phyloP scores from a whole-genome alignment of 1,140 invertebrate species.

The Drosophila erecta region DNA sequence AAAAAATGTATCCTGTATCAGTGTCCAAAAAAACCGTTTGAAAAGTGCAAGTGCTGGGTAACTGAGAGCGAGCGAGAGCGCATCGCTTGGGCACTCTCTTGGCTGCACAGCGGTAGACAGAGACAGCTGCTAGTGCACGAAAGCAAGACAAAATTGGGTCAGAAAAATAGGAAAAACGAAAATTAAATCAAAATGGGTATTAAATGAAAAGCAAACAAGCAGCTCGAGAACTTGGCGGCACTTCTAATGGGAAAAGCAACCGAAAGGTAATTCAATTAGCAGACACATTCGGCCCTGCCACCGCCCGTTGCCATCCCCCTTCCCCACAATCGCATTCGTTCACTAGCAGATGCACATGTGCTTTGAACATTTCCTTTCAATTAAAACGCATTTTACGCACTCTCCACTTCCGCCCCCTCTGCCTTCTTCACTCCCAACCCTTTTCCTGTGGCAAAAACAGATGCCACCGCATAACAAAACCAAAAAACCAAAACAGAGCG shows the following conservation, averaged over 20 bases:
- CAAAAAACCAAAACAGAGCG: constrained; percentile 26
- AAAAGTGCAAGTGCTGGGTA: constrained; percentile 4
- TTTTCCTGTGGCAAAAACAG: constrained; percentile 54
- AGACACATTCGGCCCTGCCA: constrained; percentile 27
- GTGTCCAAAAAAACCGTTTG: background rate
- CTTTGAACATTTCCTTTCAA: constrained; percentile 78
- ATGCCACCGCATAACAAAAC: constrained; percentile 61
- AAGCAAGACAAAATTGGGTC: constrained; percentile 45
- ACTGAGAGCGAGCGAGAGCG: constrained; percentile 1
- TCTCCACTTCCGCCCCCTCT: constrained; percentile 5
- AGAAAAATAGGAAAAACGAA: constrained; percentile 38
- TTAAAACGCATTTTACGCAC: constrained; percentile 78
- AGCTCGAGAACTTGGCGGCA: constrained; percentile 45
- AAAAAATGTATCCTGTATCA: background rate
- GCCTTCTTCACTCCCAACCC: too few species aligned
- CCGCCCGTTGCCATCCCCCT: background rate
- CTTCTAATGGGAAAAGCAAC: constrained; percentile 55
- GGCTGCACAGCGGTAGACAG: constrained; percentile 49
- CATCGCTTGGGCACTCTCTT: constrained; percentile 8
- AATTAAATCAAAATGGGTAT: constrained; percentile 54
- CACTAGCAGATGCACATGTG: constrained; percentile 51
- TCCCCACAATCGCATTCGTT: background rate
- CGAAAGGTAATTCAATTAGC: constrained; percentile 76
- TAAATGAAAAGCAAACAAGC: constrained; percentile 56
- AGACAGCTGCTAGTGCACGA: constrained; percentile 50